Percentiles rank a stretch among this genome's conserved stretches.
phyloP scores from a whole-genome alignment of 1,140 invertebrate species.

The Nautilus pompilius region DNA sequence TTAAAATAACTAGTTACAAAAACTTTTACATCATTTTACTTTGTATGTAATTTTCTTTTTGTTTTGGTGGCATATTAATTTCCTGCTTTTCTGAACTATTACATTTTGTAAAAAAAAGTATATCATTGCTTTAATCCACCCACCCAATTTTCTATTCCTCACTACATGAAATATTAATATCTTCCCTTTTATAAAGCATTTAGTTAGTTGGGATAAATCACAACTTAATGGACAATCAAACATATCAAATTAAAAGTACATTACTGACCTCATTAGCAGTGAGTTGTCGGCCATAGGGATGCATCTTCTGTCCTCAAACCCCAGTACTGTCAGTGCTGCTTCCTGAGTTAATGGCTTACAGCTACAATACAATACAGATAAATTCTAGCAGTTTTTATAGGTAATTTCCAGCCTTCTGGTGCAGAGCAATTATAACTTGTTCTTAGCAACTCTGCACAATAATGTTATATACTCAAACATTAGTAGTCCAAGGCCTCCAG shows the following conservation, averaged over 20 bases:
- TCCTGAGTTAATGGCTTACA: constrained; percentile 47
- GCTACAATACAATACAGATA: constrained; percentile 19
- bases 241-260: not conserved
- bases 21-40: no score
- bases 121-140: not conserved
- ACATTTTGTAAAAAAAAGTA: not conserved
- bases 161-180: not conserved
- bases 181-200: no score
- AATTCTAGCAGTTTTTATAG: not conserved
- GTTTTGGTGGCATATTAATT: no score
- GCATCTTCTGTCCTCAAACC: constrained; percentile 47
- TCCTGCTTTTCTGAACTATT: no score
- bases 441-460: not conserved
- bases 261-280: constrained; percentile 40
- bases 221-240: no score
- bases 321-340: constrained; percentile 42
- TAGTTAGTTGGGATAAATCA: no score
- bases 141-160: not conserved
- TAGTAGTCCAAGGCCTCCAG: not conserved
- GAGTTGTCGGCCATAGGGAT: constrained; percentile 49
- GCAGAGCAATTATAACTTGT: not conserved
- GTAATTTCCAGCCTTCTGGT: not conserved
- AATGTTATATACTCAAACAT: not conserved
- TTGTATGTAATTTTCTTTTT: no score
- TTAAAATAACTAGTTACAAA: not conserved